Percentiles rank a stretch among this genome's conserved stretches.
phyloP scores from a whole-genome alignment of 2,113 vertebrate genomes.

The Anhinga anhinga region DNA sequence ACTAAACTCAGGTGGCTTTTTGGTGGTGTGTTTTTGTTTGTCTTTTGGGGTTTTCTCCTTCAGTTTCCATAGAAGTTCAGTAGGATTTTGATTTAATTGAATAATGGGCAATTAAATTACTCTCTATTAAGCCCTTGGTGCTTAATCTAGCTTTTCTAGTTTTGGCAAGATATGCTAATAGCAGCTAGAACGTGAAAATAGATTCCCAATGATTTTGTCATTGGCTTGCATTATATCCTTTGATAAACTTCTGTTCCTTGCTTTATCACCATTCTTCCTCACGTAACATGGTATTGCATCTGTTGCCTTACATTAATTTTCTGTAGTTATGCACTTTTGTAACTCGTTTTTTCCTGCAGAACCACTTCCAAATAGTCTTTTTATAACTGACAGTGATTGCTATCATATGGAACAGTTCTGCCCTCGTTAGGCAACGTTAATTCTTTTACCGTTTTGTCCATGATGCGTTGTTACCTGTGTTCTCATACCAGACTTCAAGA shows the following conservation, averaged over 20 bases:
- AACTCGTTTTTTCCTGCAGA: background rate
- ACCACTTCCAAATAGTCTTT: background rate
- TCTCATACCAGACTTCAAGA: background rate
- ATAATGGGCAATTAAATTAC: background rate
- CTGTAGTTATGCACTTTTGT: fast-evolving
- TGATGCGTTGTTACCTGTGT: background rate
- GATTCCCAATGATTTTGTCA: background rate
- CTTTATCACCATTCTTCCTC: background rate
- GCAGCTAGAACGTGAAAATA: background rate
- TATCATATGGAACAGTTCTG: background rate
- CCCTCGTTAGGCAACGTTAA: background rate
- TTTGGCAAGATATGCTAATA: background rate
- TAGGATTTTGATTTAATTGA: background rate
- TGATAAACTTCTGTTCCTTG: background rate
- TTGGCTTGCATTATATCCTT: background rate
- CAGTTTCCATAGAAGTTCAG: fast-evolving
- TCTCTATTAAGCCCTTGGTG: background rate
- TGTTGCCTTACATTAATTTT: background rate
- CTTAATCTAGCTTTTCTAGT: background rate
- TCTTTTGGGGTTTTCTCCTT: background rate
- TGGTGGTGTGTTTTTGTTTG: background rate
- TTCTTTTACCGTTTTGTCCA: background rate
- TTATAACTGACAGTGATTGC: background rate
- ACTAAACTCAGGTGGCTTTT: background rate
- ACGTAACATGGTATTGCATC: background rate